phyloP scores from a whole-genome alignment of 2,888 invertebrate species.

The Athalia cordata region DNA sequence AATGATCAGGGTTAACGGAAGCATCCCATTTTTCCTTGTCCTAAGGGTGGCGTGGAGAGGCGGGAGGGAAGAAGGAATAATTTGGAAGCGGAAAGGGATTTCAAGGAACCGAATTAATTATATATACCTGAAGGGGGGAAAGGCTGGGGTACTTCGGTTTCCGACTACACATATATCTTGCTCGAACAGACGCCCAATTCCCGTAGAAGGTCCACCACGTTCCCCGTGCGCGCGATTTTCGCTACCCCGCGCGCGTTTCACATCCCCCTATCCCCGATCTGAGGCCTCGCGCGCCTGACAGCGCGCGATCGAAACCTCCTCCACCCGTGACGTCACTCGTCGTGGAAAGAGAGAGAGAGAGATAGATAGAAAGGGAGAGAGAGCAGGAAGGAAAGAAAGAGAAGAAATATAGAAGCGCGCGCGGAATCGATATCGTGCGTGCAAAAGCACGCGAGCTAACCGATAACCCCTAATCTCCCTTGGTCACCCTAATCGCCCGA shows the following conservation, averaged over 20 bases:
- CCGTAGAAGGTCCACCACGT: slow-evolving; percentile 34
- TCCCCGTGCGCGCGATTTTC: slow-evolving; percentile 8
- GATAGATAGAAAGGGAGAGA: slow-evolving; percentile 51
- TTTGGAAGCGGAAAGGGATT: too few relatives aligned
- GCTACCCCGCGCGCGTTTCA: too few relatives aligned
- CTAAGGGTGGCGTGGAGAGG: too few relatives aligned
- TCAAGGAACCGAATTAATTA: too few relatives aligned
- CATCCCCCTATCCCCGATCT: slow-evolving; percentile 4
- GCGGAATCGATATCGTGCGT: slow-evolving; percentile 71
- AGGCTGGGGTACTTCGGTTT: slow-evolving; percentile 19
- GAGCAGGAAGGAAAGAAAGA: slow-evolving; percentile 23
- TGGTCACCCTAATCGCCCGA: slow-evolving; percentile 36
- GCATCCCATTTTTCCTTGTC: too few relatives aligned
- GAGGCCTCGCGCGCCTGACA: slow-evolving; percentile 44
- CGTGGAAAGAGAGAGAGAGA: slow-evolving; percentile 35
- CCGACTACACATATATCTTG: neutral
- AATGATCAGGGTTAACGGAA: too few relatives aligned
- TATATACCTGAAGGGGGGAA: too few relatives aligned
- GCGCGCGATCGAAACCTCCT: slow-evolving; percentile 53
- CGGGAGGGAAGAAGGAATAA: too few relatives aligned
- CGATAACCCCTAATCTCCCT: slow-evolving; percentile 48
- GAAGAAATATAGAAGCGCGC: slow-evolving; percentile 50
- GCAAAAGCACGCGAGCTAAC: slow-evolving; percentile 60
- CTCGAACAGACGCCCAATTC: slow-evolving; percentile 7
- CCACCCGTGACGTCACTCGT: slow-evolving; percentile 53